Evolutionary conservation across 2,797 vertebrate species (phyloP).

Genomic region (Sebastes cheni): DNA sequence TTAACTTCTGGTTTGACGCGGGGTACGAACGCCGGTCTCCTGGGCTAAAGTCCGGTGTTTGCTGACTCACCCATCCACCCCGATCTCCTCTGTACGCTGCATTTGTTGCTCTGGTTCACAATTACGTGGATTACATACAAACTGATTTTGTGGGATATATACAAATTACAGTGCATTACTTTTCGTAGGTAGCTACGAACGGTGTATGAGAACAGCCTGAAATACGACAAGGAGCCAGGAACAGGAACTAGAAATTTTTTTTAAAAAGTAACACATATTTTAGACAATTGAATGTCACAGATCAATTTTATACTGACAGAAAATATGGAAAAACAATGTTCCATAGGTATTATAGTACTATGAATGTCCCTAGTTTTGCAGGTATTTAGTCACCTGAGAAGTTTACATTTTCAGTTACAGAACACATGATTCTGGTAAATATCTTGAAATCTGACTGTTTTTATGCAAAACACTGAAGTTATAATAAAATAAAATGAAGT

Average conservation of each 20-base stretch:
- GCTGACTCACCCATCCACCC: rapidly evolving
- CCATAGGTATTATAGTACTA: not conserved
- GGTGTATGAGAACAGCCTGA: too few species aligned
- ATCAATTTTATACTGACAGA: not conserved
- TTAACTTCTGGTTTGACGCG: rapidly evolving
- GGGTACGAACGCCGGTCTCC: too few species aligned
- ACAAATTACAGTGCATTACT: too few species aligned
- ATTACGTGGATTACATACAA: too few species aligned
- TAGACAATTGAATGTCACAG: not conserved
- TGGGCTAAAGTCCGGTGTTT: too few species aligned
- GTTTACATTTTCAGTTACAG: not conserved
- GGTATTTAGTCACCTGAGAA: not conserved
- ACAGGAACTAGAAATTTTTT: not conserved
- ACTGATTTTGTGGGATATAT: too few species aligned
- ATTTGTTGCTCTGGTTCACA: too few species aligned
- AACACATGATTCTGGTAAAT: not conserved
- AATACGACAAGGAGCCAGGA: too few species aligned
- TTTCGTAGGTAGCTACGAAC: too few species aligned
- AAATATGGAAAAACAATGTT: not conserved
- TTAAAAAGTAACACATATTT: not conserved
- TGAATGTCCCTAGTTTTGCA: not conserved
- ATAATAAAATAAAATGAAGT: not conserved
- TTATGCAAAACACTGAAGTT: not conserved
- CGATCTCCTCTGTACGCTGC: too few species aligned
- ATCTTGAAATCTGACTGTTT: not conserved